Base-by-base conservation (phyloP, 2,113 vertebrate genomes). In the Balaeniceps rex region DNA sequence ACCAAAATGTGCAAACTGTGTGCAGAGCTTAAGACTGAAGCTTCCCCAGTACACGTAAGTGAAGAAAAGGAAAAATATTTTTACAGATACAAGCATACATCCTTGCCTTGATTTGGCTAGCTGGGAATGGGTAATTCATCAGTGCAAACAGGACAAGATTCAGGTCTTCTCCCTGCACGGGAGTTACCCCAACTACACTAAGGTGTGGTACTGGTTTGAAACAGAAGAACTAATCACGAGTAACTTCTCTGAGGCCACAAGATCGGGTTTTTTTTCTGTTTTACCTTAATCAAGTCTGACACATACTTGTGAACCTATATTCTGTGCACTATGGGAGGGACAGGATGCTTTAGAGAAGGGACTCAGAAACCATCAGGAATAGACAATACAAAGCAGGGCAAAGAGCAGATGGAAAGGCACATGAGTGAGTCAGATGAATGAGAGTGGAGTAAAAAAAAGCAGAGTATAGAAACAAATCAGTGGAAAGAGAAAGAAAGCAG, bases 31-130 rank as follows among this genome's bases (percentile, higher is more conserved):
- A 44, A 44, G 22, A 9, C 19, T n/a, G 70, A 77, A 85, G 23
- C 14, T 63, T 14, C 38, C 34, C 19, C 34, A 11, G 33, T 1
- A 2, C 10, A 6, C 0, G 28, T 13, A 36, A 46, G 2, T 5
- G 52, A 61, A 79, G 47, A 71, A 18, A 81, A 77, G 26, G 33
- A 61, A 55, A 60, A 68, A 19, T 16, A 6, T 31, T 81, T 38
- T n/a, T 13, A 8, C 4, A 47, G 29, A 47, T n/a, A 7, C 14
- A 1, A 7, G 31, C 24, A 44, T 7, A 34, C 19, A 42, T 22
- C 76, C 63, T 65, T 74, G 79, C 60, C n/a, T 40, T 36, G 55
- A 9, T 36, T 26, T 33, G 31, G 42, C 54, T 18, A 11, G 4
- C 28, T 36, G 44, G 51, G 34, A 46, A 46, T 5, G 18, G 12